Evolutionary conservation across 2,113 vertebrate species (phyloP).

Genomic region (Podilymbus podiceps): DNA sequence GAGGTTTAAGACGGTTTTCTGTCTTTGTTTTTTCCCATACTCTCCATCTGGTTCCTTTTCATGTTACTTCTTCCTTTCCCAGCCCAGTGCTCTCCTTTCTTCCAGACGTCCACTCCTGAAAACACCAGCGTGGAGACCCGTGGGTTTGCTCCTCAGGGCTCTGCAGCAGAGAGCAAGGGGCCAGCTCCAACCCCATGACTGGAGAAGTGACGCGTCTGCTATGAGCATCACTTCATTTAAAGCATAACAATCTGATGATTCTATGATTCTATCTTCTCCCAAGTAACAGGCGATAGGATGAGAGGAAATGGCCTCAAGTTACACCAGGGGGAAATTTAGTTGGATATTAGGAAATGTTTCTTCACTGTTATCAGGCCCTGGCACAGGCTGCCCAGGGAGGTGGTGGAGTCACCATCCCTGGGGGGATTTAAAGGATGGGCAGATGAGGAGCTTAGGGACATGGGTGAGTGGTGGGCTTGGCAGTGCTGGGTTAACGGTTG

Average conservation of each 20-base stretch:
- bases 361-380: no score
- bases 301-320: no score
- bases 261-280: no score
- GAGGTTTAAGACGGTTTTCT: background rate
- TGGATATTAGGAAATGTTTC: no score
- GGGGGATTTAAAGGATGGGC: no score
- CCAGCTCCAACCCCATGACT: background rate
- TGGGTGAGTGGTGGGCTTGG: no score
- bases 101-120: background rate
- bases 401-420: no score
- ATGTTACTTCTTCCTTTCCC: background rate
- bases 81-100: conserved; percentile 11
- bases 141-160: background rate
- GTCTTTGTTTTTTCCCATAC: background rate
- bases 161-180: background rate
- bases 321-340: no score
- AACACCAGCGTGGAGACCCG: accelerated
- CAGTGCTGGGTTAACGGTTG: no score
- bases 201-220: conserved; percentile 7
- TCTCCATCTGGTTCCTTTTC: conserved; percentile 44
- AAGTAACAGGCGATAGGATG: no score
- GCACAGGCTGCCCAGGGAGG: no score
- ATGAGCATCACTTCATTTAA: conserved; percentile 34
- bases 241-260: background rate
- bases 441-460: no score